Evolutionary conservation across 2,797 vertebrate species (phyloP).

Genomic region (Muscicapa striata): DNA sequence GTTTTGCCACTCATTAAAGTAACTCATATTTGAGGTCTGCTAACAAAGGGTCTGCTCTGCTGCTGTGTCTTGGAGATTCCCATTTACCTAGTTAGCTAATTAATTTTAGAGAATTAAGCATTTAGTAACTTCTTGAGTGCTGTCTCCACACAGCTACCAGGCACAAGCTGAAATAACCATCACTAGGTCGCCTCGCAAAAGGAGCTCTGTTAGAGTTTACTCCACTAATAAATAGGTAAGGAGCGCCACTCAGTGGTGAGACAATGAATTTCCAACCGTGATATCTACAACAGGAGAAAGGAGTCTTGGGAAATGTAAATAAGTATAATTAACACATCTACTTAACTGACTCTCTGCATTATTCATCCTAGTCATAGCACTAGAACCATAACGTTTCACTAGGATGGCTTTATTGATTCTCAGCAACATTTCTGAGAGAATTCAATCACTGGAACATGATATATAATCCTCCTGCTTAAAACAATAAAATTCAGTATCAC

Average conservation of each 20-base stretch:
- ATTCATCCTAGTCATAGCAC: neutral
- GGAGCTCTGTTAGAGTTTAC: neutral
- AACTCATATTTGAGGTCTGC: neutral
- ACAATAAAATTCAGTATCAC: neutral
- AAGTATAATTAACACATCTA: neutral
- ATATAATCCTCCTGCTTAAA: neutral
- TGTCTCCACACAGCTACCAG: neutral
- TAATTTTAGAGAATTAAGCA: neutral
- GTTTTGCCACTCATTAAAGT: neutral
- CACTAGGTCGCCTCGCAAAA: fast-evolving
- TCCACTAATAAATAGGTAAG: neutral
- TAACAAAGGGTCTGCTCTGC: neutral
- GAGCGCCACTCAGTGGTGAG: constrained; percentile 50
- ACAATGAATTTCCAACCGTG: neutral
- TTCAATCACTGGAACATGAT: neutral
- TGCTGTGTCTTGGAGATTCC: neutral
- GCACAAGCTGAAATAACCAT: neutral
- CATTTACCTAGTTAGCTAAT: neutral
- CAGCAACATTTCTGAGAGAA: neutral
- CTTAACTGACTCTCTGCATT: neutral
- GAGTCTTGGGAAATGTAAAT: neutral
- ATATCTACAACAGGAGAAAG: neutral
- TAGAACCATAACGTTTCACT: neutral
- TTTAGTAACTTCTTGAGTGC: neutral
- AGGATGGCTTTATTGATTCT: neutral